Evolutionary conservation across 2,113 vertebrate genomes (phyloP).

Genomic region (Ginglymostoma cirratum): DNA sequence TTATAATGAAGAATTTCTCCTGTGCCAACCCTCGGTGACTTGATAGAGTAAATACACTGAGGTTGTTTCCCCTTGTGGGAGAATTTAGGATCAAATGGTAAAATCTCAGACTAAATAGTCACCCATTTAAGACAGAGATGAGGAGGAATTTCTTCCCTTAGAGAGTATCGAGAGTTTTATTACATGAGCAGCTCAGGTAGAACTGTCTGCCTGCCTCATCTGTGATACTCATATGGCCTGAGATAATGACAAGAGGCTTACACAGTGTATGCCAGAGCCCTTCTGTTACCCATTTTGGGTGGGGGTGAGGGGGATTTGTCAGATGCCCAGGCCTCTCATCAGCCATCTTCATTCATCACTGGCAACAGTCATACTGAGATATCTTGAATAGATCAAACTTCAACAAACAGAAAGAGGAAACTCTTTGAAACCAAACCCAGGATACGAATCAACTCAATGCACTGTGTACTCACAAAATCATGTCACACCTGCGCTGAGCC

Average conservation of each 20-base stretch:
- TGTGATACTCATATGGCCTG: background rate
- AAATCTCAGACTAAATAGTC: too few species aligned
- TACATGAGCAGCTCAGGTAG: background rate
- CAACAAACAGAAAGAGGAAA: background rate
- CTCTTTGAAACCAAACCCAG: background rate
- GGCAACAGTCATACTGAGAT: background rate
- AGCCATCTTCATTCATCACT: background rate
- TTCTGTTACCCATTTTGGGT: too few species aligned
- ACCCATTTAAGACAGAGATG: too few species aligned
- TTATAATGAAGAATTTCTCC: too few species aligned
- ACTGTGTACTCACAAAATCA: background rate
- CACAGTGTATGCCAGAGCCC: too few species aligned
- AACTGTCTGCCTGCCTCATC: background rate
- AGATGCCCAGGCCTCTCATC: background rate
- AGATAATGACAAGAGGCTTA: background rate
- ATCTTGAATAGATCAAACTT: background rate
- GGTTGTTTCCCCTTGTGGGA: too few species aligned
- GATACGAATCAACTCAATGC: background rate
- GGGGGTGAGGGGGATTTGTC: too few species aligned
- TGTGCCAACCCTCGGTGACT: too few species aligned
- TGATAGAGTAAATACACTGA: too few species aligned
- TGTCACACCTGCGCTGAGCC: background rate
- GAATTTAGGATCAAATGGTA: too few species aligned
- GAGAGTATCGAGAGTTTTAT: too few species aligned
- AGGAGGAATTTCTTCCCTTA: too few species aligned